These are phyloP conservation scores for Drosophila kepulauana DNA, from an alignment of 1,140 invertebrate genomes.

Conservation along the genomic window DNA sequence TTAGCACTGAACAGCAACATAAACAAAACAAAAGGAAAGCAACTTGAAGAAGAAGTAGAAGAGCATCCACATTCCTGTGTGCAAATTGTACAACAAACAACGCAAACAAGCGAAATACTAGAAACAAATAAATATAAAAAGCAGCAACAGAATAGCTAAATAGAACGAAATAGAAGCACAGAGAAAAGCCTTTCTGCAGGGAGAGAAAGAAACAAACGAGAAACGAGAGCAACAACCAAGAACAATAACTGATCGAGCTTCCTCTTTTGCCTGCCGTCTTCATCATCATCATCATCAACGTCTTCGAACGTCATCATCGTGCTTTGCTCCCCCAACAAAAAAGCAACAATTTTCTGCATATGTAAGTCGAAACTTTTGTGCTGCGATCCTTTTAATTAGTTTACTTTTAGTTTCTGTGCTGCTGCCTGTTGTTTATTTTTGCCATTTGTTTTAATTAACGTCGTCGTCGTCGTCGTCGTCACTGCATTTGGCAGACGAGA, in stretches of 20 bases:
- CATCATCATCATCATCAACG: neutral
- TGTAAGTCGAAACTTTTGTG: constrained; percentile 67
- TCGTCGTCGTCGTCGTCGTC: constrained; percentile 16
- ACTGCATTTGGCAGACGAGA: constrained; percentile 47
- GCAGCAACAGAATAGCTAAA: constrained; percentile 2
- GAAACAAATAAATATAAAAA: constrained; percentile 21
- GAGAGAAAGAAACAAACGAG: neutral
- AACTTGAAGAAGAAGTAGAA: constrained; percentile 29
- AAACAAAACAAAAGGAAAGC: constrained; percentile 50
- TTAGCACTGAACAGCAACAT: constrained; percentile 58
- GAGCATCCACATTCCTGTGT: constrained; percentile 58
- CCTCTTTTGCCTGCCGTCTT: neutral
- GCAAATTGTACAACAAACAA: constrained; percentile 49
- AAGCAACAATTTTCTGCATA: constrained; percentile 68
- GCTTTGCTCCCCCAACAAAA: constrained; percentile 14
- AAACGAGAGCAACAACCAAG: constrained; percentile 17
- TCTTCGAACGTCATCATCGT: neutral
- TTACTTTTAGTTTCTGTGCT: constrained; percentile 68
- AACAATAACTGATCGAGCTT: constrained; percentile 11
- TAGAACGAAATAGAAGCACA: constrained; percentile 11
- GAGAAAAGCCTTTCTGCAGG: constrained; percentile 27
- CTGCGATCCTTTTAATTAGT: constrained; percentile 73
- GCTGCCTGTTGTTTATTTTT: constrained; percentile 68
- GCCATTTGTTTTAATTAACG: constrained; percentile 76
- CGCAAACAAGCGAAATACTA: constrained; percentile 55